phyloP scores from a whole-genome alignment of 2,113 vertebrate genomes.

The Tetrax tetrax region DNA sequence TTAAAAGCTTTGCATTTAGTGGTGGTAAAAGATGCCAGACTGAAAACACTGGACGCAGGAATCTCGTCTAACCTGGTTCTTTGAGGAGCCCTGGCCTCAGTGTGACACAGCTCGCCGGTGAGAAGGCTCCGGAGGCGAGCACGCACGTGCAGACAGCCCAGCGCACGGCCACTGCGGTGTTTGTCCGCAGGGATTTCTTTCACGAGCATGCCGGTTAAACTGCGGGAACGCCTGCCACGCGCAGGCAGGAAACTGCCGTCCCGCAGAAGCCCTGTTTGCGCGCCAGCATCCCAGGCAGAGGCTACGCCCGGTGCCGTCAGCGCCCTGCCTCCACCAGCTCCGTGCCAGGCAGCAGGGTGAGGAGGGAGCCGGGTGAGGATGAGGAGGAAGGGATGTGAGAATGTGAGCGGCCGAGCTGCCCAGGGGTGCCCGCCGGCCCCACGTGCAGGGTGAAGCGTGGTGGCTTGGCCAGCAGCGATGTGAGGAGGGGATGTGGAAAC shows the following conservation, averaged over 20 bases:
- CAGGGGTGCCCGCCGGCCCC: not conserved
- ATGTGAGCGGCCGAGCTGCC: not conserved
- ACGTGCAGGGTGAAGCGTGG: not conserved
- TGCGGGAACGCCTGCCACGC: not conserved
- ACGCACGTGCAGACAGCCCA: not conserved
- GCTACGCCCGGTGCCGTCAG: not conserved
- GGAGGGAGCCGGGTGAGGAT: not conserved
- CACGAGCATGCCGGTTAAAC: not conserved
- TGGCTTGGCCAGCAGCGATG: not conserved
- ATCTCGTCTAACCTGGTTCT: not conserved
- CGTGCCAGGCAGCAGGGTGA: too few species aligned
- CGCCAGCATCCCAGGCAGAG: accelerated
- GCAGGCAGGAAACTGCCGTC: accelerated
- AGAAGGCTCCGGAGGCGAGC: not conserved
- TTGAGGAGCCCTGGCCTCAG: not conserved
- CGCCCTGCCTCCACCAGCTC: too few species aligned
- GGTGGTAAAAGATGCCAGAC: not conserved
- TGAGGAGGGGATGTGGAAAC: not conserved
- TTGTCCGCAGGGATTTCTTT: not conserved
- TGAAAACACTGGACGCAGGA: accelerated
- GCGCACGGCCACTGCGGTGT: too few species aligned
- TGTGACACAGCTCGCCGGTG: accelerated
- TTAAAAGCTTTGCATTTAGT: not conserved
- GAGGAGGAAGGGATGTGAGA: not conserved
- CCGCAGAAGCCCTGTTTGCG: not conserved